Conservation (phyloP, 2,888 invertebrate genomes). For the Esperia sulphurella region DNA sequence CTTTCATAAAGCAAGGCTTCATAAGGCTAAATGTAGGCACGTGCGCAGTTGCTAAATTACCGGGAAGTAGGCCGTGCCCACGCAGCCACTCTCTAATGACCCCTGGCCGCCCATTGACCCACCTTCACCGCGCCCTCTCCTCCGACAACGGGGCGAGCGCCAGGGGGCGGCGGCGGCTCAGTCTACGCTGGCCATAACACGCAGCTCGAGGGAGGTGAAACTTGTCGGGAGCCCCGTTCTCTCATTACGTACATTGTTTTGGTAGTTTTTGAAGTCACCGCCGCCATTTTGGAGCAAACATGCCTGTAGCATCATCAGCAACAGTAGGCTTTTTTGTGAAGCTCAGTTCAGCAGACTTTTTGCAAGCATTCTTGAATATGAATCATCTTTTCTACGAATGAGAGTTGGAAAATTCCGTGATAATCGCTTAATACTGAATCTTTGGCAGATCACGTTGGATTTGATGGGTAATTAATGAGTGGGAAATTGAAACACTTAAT, state of each 20-base stretch:
- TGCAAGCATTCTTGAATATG: no score
- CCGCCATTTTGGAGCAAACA: background rate
- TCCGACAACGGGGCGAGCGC: background rate
- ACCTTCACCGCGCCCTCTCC: background rate
- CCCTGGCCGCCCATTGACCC: background rate
- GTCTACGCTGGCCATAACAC: constrained; percentile 25
- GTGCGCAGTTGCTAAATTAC: constrained; percentile 49
- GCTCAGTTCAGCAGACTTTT: no score
- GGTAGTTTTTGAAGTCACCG: constrained; percentile 37
- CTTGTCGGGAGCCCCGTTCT: constrained; percentile 48
- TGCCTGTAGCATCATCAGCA: background rate
- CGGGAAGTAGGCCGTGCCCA: constrained; percentile 51
- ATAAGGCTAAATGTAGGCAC: constrained; percentile 36
- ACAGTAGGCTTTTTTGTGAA: no score
- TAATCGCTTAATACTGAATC: background rate
- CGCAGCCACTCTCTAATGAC: constrained; percentile 31
- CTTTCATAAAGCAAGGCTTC: constrained; percentile 1
- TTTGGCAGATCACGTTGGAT: no score
- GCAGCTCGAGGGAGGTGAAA: constrained; percentile 43
- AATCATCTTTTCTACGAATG: background rate
- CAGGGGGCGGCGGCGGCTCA: constrained; percentile 29
- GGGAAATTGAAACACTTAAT: no score
- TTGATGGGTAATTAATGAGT: no score
- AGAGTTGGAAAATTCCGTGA: no score
- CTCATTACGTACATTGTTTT: constrained; percentile 52